phyloP scores from a whole-genome alignment of 2,888 invertebrate genomes.

The Physocephala rufipes region DNA sequence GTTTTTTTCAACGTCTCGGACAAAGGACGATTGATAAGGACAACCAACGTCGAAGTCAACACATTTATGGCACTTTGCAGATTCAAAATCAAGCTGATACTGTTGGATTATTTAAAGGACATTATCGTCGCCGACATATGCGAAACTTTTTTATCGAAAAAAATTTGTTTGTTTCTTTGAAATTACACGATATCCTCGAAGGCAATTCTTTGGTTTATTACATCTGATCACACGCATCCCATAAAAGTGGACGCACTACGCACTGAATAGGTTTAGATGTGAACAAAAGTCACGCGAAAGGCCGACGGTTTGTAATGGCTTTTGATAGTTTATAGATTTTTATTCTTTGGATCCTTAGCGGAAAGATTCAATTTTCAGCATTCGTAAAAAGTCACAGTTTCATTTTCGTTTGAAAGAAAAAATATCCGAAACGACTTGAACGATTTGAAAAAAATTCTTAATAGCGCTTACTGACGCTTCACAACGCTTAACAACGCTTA shows the following conservation, averaged over 20 bases:
- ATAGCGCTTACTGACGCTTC: too few relatives aligned
- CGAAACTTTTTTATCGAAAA: too few relatives aligned
- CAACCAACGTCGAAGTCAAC: not conserved
- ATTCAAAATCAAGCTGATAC: too few relatives aligned
- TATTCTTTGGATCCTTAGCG: not conserved
- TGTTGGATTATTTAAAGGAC: too few relatives aligned
- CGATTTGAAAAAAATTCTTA: too few relatives aligned
- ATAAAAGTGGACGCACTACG: not conserved
- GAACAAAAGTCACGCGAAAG: not conserved
- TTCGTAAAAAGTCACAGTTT: too few relatives aligned
- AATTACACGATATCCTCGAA: too few relatives aligned
- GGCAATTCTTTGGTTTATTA: not conserved
- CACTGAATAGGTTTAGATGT: not conserved
- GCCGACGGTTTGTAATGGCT: too few relatives aligned
- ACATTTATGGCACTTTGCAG: slow-evolving; percentile 24
- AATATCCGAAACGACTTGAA: too few relatives aligned
- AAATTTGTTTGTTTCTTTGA: too few relatives aligned
- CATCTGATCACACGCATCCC: not conserved
- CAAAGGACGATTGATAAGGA: not conserved
- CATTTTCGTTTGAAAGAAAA: slow-evolving; percentile 17
- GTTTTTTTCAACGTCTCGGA: not conserved
- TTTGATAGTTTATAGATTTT: not conserved
- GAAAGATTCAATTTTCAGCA: too few relatives aligned
- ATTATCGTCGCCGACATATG: too few relatives aligned
- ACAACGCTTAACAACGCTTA: slow-evolving; percentile 12